Percentiles rank a stretch among this genome's conserved stretches.
Evolutionary conservation across 2,888 invertebrate genomes (phyloP).

Genomic region (Cremastinae sp.): DNA sequence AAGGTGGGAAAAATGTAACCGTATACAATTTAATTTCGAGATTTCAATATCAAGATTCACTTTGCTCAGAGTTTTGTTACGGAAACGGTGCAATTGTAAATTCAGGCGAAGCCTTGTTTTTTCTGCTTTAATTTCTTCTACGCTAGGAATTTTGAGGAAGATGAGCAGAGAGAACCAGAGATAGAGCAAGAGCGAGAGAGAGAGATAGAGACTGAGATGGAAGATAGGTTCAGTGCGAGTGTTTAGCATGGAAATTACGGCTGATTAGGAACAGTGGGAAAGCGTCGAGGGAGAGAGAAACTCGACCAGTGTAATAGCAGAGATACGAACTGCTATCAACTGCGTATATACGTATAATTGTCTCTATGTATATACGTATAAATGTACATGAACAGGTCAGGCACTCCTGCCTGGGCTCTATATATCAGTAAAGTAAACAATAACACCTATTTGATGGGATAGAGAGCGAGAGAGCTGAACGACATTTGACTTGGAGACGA

Average conservation of each 20-base stretch:
- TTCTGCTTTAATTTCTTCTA: conserved; percentile 21
- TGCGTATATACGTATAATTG: conserved; percentile 10
- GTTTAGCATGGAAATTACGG: conserved; percentile 57
- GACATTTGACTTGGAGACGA: conserved; percentile 22
- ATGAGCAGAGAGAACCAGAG: not conserved
- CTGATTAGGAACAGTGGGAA: conserved; percentile 47
- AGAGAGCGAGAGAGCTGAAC: conserved; percentile 22
- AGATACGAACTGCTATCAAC: conserved; percentile 50
- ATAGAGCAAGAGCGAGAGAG: not conserved
- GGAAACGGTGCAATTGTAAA: not conserved
- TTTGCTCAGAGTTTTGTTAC: no score
- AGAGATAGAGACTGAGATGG: not conserved
- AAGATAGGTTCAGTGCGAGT: conserved; percentile 24
- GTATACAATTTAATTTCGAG: not conserved
- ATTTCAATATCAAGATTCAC: not conserved
- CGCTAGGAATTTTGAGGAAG: conserved; percentile 7
- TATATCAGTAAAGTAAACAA: conserved; percentile 43
- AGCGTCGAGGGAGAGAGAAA: conserved; percentile 27
- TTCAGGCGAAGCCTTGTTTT: not conserved
- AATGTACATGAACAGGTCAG: not conserved
- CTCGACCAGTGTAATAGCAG: conserved; percentile 55
- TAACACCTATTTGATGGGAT: conserved; percentile 45
- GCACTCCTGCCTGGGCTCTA: conserved; percentile 4
- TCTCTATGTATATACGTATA: not conserved
- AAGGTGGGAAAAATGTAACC: not conserved